Conservation (phyloP, 2,888 invertebrate species). For the Tetheella fluctuosa region DNA sequence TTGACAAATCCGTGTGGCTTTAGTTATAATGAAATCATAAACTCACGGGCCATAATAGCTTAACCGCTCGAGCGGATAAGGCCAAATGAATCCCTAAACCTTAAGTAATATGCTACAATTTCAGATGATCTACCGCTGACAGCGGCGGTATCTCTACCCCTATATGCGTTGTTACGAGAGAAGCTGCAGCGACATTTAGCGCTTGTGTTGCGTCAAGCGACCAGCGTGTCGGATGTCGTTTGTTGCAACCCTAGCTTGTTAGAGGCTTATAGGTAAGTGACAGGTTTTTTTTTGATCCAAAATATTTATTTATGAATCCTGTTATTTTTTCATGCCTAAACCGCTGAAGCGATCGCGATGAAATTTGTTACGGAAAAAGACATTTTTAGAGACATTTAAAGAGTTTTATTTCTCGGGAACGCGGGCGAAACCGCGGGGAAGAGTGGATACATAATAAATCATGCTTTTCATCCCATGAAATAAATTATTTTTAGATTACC, state of each 20-base stretch:
- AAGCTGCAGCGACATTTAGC: constrained; percentile 67
- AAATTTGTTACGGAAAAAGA: too few relatives aligned
- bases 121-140: constrained; percentile 77
- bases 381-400: too few relatives aligned
- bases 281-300: not conserved
- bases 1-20: too few relatives aligned
- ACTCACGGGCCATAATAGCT: too few relatives aligned
- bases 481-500: too few relatives aligned
- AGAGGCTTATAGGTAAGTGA: constrained; percentile 71
- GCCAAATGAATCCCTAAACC: not conserved
- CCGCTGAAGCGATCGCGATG: too few relatives aligned
- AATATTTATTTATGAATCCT: not conserved
- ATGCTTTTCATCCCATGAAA: too few relatives aligned
- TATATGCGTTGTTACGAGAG: constrained; percentile 67
- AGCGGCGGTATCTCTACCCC: constrained; percentile 70
- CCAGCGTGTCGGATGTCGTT: constrained; percentile 76
- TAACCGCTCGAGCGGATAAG: not conserved
- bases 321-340: too few relatives aligned
- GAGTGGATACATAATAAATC: too few relatives aligned
- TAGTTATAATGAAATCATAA: too few relatives aligned
- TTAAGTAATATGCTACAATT: constrained; percentile 16
- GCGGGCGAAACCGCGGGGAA: too few relatives aligned
- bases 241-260: constrained; percentile 73
- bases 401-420: too few relatives aligned
- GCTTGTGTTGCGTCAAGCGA: constrained; percentile 67